Conservation (phyloP, 2,797 vertebrate genomes). For the Acridotheres tristis region DNA sequence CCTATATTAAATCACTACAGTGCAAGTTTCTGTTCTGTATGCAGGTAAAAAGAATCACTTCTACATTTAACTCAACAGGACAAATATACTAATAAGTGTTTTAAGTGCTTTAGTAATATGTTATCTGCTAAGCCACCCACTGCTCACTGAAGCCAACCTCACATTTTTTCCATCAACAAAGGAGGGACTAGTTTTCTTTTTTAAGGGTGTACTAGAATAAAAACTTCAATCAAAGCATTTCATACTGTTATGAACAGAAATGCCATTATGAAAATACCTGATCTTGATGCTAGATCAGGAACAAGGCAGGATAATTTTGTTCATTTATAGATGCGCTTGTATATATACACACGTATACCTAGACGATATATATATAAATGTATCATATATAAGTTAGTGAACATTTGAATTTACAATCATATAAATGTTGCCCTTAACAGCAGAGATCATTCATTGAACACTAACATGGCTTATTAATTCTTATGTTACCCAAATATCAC, state of each 20-base stretch:
- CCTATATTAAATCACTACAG: neutral
- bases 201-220: neutral
- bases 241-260: neutral
- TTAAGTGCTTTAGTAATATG: neutral
- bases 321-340: neutral
- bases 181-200: neutral
- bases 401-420: neutral
- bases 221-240: neutral
- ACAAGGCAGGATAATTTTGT: neutral
- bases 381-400: neutral
- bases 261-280: neutral
- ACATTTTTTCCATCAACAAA: neutral
- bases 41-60: neutral
- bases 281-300: neutral
- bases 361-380: neutral
- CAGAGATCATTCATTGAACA: neutral
- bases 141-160: neutral
- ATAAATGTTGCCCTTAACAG: neutral
- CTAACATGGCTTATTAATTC: neutral
- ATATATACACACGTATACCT: rapidly evolving
- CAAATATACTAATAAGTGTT: neutral
- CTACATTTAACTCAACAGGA: neutral
- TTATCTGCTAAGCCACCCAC: neutral
- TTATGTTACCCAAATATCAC: neutral
- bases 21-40: neutral